Conservation (phyloP, 2,113 vertebrate genomes). For the Equus przewalskii region DNA sequence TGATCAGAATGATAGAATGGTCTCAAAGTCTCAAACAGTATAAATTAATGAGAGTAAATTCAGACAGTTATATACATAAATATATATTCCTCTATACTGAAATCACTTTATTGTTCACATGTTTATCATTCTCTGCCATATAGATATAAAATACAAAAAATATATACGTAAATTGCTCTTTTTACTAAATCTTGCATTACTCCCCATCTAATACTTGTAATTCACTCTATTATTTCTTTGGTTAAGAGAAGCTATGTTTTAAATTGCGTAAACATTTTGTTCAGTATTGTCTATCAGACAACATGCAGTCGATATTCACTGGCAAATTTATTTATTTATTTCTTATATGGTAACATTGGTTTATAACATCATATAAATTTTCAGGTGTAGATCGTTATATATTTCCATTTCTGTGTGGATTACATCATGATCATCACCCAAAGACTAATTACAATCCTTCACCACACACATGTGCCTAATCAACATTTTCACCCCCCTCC, state of each 20-base stretch:
- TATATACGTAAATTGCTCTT: background rate
- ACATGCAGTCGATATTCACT: background rate
- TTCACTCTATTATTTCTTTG: background rate
- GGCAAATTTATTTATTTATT: background rate
- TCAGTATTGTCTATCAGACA: background rate
- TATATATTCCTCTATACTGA: background rate
- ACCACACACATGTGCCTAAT: too few relatives aligned
- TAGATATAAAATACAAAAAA: background rate
- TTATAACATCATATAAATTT: too few relatives aligned
- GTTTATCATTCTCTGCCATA: background rate
- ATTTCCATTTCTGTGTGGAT: too few relatives aligned
- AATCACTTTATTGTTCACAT: conserved; percentile 34
- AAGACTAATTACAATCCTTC: too few relatives aligned
- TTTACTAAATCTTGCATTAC: background rate
- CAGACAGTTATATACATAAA: background rate
- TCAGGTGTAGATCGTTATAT: too few relatives aligned
- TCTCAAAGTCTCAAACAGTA: background rate
- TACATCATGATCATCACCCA: too few relatives aligned
- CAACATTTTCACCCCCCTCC: too few relatives aligned
- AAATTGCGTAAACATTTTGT: conserved; percentile 22
- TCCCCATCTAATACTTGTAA: background rate
- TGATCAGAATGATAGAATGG: background rate
- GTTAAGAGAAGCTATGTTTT: background rate
- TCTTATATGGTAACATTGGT: too few relatives aligned
- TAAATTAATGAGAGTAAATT: background rate